Evolutionary conservation across 2,888 invertebrate genomes (phyloP).

Genomic region (Parochlus steinenii): DNA sequence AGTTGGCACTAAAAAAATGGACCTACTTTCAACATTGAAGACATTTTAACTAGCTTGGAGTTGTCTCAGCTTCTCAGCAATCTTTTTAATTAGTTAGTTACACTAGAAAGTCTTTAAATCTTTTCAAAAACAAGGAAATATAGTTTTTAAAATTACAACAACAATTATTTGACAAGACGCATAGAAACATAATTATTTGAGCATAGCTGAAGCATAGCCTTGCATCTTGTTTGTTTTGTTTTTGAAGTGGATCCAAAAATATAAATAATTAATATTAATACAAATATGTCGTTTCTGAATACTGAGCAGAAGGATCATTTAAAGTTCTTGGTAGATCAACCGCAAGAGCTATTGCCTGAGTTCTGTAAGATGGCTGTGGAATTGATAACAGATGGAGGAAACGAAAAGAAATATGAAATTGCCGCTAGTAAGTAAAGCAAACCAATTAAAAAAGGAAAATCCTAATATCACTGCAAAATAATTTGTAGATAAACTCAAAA

Average conservation of each 20-base stretch:
- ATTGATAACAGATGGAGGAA: constrained; percentile 42
- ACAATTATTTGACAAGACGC: not conserved
- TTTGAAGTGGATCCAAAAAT: no score
- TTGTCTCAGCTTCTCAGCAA: not conserved
- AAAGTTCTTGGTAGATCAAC: constrained; percentile 33
- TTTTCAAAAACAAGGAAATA: not conserved
- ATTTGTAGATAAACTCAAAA: no score
- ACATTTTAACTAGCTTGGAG: not conserved
- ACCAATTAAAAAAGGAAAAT: no score
- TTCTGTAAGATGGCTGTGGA: constrained; percentile 45
- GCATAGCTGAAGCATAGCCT: no score
- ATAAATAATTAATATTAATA: no score
- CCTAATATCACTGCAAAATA: no score
- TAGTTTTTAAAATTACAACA: not conserved
- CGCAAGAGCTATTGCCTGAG: constrained; percentile 37
- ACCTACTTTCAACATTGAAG: not conserved
- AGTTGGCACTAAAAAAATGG: not conserved
- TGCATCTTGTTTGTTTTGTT: no score
- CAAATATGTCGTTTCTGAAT: constrained; percentile 28
- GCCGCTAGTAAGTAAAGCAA: constrained; percentile 29
- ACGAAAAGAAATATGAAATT: constrained; percentile 34
- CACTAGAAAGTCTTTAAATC: constrained; percentile 1
- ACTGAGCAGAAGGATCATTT: constrained; percentile 41
- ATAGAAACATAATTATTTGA: not conserved
- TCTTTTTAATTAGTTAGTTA: not conserved